phyloP scores from a whole-genome alignment of 2,888 invertebrate genomes.

The Tenthredo distinguenda region DNA sequence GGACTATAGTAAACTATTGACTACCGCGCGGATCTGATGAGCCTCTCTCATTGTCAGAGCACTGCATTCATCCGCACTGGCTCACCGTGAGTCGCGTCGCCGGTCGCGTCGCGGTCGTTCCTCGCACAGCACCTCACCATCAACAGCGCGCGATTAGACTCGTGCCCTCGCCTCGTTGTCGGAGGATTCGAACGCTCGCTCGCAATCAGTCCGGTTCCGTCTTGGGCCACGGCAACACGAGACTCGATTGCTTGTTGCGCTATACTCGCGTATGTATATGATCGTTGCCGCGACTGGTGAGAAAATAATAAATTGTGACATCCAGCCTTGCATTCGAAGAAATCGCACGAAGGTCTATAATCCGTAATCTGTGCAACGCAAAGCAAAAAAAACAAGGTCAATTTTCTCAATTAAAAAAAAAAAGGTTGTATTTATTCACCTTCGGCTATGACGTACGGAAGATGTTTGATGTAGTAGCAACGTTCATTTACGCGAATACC shows the following conservation, averaged over 20 bases:
- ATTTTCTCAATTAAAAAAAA: background rate
- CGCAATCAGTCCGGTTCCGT: slow-evolving; percentile 49
- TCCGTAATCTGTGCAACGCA: background rate
- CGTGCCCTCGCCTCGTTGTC: slow-evolving; percentile 22
- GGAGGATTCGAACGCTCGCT: slow-evolving; percentile 32
- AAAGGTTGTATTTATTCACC: background rate
- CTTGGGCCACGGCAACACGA: slow-evolving; percentile 46
- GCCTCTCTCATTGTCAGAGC: background rate
- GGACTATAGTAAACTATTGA: background rate
- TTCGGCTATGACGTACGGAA: background rate
- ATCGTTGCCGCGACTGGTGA: background rate
- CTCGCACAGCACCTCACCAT: slow-evolving; percentile 22
- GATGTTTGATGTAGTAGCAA: background rate
- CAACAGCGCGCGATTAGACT: slow-evolving; percentile 45
- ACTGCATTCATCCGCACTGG: slow-evolving; percentile 4
- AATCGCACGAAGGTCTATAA: background rate
- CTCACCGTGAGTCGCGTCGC: background rate
- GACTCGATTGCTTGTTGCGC: slow-evolving; percentile 4
- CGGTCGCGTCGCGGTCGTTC: background rate
- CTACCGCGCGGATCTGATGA: slow-evolving; percentile 14
- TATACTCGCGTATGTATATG: background rate
- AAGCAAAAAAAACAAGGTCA: background rate
- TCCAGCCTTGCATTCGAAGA: background rate
- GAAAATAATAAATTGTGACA: background rate
- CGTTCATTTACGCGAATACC: background rate